Base-by-base conservation (phyloP, 2,888 invertebrate species). In the Bombylius discolor region DNA sequence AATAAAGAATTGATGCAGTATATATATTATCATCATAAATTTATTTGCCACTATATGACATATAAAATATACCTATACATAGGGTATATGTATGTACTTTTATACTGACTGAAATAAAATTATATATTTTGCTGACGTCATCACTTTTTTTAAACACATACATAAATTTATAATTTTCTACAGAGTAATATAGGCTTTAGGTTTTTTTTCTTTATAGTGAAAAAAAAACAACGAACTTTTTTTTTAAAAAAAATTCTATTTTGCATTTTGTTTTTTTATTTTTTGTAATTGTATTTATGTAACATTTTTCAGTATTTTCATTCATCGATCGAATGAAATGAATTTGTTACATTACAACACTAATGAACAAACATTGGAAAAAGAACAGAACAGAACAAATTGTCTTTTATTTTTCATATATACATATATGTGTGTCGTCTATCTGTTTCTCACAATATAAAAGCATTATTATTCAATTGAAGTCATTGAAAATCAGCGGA, bases 401-500 rank as follows among this genome's bases (percentile, higher is more conserved):
- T 23, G 23, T 23, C 23, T 23, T 23, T 42, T 11, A 1, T 11
- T 11, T 11, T 42, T 11, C 11, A 11, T 11, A 42, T 4, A 42
- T 42, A 11, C 11, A 42, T 42, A 42, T 5, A 5, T 42, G 36
- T 36, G 36, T 36, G 39, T 42, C 39, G 39, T 42, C 39, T 11
- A 42, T 42, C 3, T 23, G 1, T 23, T 42, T 42, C 39, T 53
- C 48, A 53, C 48, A 48, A n/a, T 48, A 34, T 48, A 39, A 8
- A 46, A 42, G 48, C 48, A 48, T 52, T 52, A 52, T 47, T 47
- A 52, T 52, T 52, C 52, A 52, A 52, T 52, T 53, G 47, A 36
- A 42, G 7, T 42, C 39, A 42, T 42, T 42, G 39, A 42, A 42
- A 53, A 53, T 53, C 53, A 53, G 53, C 46, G 53, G 53, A 53